Base-by-base conservation (phyloP, 2,797 vertebrate species). In the Pampus argenteus region DNA sequence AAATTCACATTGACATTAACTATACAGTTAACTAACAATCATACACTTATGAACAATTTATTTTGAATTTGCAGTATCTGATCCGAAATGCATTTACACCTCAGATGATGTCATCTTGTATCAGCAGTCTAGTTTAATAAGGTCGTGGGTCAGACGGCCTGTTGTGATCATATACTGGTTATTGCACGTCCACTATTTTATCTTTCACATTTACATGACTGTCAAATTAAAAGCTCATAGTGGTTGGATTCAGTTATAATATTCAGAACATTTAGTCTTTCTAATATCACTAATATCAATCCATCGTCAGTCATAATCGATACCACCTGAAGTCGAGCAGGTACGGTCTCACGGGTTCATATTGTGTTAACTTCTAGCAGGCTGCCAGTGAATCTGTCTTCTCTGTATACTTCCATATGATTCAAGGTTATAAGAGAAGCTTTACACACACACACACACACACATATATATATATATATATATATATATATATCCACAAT, bases 391-490 rank as follows among this genome's bases (percentile, higher is more conserved):
- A 34, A 25, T 29, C 4, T 25, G 22, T 61, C 17, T 15, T 18
- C 25, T 29, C 3, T 22, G 5, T 42, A 2, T 28, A 36, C 23
- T 34, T 54, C 44, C 11, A 44, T 13, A n/a, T 1, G 2, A 49
- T 40, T 66, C 22, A 60, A 68, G 66, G 54, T 63, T 20, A 65
- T n/a, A 17, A 67, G 42, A 62, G 54, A 69, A 69, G 29, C n/a
- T n/a, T n/a, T n/a, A n/a, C n/a, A n/a, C n/a, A n/a, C n/a, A n/a
- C n/a, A n/a, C n/a, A n/a, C n/a, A n/a, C n/a, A n/a, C n/a, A n/a
- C n/a, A n/a, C n/a, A n/a, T n/a, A n/a, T n/a, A n/a, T n/a, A n/a
- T n/a, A n/a, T n/a, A n/a, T n/a, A n/a, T n/a, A n/a, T n/a, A n/a
- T n/a, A n/a, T n/a, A n/a, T n/a, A n/a, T n/a, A n/a, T n/a, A n/a